Percentiles rank a stretch among this genome's conserved stretches.
Conservation (phyloP, 2,797 vertebrate species). For the Hypotaenidia okinawae region DNA sequence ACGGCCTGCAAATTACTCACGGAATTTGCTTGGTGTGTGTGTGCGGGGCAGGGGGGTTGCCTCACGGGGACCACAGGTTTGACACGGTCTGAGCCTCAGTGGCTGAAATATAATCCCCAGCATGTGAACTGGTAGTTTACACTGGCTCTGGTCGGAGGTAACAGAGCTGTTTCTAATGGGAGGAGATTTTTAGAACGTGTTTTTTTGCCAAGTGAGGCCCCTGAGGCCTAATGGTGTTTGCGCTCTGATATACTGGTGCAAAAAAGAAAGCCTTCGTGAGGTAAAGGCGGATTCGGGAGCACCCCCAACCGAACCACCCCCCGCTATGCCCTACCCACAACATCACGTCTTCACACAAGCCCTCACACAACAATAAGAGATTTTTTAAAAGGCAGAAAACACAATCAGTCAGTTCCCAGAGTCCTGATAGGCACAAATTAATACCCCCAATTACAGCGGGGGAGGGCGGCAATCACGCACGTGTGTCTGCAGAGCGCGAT, state of each 20-base stretch:
- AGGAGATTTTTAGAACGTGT: not conserved
- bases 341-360: not conserved
- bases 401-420: not conserved
- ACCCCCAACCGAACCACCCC: not conserved
- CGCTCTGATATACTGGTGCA: not conserved
- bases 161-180: not conserved
- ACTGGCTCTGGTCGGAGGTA: not conserved
- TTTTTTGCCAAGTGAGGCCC: not conserved
- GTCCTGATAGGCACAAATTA: not conserved
- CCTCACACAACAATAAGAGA: rapidly evolving
- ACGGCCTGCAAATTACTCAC: not conserved
- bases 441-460: not conserved
- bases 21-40: not conserved
- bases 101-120: not conserved
- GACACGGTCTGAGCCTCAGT: not conserved
- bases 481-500: not conserved
- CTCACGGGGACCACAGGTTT: not conserved
- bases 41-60: not conserved
- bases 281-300: not conserved
- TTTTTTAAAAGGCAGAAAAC: not conserved
- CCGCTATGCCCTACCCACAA: rapidly evolving
- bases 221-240: not conserved
- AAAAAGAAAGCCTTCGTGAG: not conserved
- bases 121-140: not conserved
- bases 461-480: not conserved